These are phyloP conservation scores for Lepilemur septentrionalis DNA, from an alignment of 2,797 vertebrate species.

Conservation along the genomic window DNA sequence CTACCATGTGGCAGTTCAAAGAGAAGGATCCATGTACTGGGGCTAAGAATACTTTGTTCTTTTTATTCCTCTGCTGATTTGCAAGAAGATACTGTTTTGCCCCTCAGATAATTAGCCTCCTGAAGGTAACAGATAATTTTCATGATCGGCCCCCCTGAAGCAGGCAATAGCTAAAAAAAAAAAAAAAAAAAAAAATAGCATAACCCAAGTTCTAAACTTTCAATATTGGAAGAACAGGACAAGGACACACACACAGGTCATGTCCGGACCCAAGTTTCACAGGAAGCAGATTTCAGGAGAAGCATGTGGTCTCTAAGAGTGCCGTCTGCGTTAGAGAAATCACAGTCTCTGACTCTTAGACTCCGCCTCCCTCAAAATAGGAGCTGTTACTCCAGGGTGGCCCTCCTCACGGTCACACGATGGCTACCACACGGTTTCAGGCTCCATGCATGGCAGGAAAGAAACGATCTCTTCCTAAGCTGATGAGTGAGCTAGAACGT, in stretches of 20 bases:
- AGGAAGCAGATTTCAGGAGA: constrained; percentile 45
- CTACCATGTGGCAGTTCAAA: neutral
- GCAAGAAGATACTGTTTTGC: neutral
- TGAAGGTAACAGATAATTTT: neutral
- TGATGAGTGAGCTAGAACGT: neutral
- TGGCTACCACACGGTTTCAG: neutral
- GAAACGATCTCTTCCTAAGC: neutral
- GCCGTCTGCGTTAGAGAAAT: neutral
- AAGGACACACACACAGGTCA: neutral
- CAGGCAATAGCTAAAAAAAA: neutral
- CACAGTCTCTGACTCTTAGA: neutral
- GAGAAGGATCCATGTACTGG: neutral
- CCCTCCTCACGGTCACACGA: neutral
- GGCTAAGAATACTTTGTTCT: neutral
- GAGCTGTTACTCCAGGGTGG: too few species aligned
- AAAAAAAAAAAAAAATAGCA: neutral
- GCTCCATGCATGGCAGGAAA: neutral
- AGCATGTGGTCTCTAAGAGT: neutral
- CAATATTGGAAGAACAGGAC: neutral
- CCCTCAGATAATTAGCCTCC: neutral
- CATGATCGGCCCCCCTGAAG: neutral
- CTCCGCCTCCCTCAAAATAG: neutral
- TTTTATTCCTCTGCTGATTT: neutral
- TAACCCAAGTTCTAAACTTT: neutral
- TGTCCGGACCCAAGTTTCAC: neutral